phyloP scores from a whole-genome alignment of 2,888 invertebrate species.

The Chironomus tentans region DNA sequence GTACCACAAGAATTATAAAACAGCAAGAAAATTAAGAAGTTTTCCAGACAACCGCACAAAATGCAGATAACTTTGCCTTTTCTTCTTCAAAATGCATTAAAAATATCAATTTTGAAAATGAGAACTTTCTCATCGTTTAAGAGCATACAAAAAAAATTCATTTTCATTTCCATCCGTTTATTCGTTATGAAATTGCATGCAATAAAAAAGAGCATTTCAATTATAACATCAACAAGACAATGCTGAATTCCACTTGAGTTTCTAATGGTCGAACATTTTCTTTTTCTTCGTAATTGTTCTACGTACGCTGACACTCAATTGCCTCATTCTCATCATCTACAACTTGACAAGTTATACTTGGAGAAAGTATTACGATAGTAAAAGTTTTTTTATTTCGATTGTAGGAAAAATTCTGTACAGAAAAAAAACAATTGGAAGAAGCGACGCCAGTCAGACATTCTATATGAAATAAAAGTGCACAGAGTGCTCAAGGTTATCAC shows the following conservation, averaged over 20 bases:
- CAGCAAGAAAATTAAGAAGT: too few species aligned
- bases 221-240: constrained; percentile 3
- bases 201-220: not conserved
- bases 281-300: not conserved
- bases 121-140: not conserved
- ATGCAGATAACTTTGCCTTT: too few species aligned
- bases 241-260: not conserved
- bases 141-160: too few species aligned
- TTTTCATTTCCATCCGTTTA: not conserved
- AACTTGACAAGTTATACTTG: too few species aligned
- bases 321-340: not conserved
- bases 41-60: too few species aligned
- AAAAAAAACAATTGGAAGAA: not conserved
- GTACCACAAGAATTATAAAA: too few species aligned
- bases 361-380: not conserved
- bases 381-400: not conserved
- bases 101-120: not conserved
- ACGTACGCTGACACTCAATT: constrained; percentile 5
- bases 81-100: too few species aligned
- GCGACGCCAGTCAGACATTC: not conserved
- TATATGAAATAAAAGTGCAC: not conserved
- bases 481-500: not conserved
- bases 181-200: not conserved
- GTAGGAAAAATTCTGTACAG: not conserved
- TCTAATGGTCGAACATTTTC: not conserved